Percentiles rank a stretch among this genome's conserved stretches.
phyloP scores from a whole-genome alignment of 1,140 invertebrate species.

The Pseudoatta argentina region DNA sequence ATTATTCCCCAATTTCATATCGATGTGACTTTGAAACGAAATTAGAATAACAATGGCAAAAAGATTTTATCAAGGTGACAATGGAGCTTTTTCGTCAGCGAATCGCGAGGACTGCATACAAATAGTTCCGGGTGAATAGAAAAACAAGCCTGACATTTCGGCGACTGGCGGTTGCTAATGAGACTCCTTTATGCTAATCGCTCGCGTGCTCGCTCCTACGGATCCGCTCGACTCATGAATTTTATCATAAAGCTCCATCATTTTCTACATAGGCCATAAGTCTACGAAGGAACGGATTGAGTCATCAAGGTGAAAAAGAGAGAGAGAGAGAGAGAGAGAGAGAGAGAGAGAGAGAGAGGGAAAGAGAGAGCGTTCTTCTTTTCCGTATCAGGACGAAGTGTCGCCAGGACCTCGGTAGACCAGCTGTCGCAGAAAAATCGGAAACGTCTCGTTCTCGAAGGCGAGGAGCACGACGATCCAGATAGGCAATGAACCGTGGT shows the following conservation, averaged over 20 bases:
- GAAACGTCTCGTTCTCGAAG: constrained; percentile 43
- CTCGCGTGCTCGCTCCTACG: constrained; percentile 78
- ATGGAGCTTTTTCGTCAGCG: constrained; percentile 45
- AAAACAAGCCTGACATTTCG: constrained; percentile 72
- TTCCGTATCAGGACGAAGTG: constrained; percentile 56
- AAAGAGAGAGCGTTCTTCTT: constrained; percentile 22
- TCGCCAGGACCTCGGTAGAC: constrained; percentile 18
- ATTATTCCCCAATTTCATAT: not conserved
- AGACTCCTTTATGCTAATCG: constrained; percentile 82
- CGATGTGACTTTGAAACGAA: not conserved
- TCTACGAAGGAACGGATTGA: constrained; percentile 73
- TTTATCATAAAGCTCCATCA: constrained; percentile 80
- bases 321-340: constrained; percentile 8
- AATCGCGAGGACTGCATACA: constrained; percentile 19
- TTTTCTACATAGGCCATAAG: constrained; percentile 71
- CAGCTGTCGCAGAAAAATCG: constrained; percentile 50
- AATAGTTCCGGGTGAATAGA: constrained; percentile 73
- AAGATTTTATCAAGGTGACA: not conserved
- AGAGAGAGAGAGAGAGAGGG: constrained; percentile 11
- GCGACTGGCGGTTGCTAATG: constrained; percentile 77
- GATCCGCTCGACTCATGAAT: constrained; percentile 78
- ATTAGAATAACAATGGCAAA: constrained; percentile 1
- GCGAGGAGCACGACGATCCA: constrained; percentile 51
- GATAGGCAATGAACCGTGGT: constrained; percentile 30
- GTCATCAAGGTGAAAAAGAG: constrained; percentile 69